Base-by-base conservation (phyloP, 2,797 vertebrate species). In the Anabas testudineus region DNA sequence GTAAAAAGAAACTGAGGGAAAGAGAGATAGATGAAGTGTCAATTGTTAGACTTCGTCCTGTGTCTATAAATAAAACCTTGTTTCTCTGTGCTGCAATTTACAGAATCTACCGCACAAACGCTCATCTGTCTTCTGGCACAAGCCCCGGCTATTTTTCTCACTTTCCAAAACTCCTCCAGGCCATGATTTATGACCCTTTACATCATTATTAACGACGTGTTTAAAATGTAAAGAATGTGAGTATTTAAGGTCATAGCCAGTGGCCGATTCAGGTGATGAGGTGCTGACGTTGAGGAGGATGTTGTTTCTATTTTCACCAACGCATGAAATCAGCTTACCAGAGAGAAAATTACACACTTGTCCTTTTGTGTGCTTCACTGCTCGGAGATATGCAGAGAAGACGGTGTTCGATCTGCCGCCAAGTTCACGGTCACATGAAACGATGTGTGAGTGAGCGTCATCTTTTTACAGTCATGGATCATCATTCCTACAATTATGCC, bases 391-490 rank as follows among this genome's bases (percentile, higher is more conserved):
- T 64, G 54, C 22, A 37, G 21, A 21, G 28, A 41, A 46, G 36
- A 51, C 21, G 24, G 16, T 51, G 2, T 26, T 52, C 14, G n/a
- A 4, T 67, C 42, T 41, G 34, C 46, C 65, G 39, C 34, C 24
- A 34, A 57, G 53, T 65, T 74, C 15, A 54, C 1, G 46, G 62
- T 74, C 72, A 86, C 58, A 76, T 80, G 67, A 65, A 67, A 30
- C 36, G 42, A 74, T 67, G 65, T 68, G 57, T 19, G 37, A 53
- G 42, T 56, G 30, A 68, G 49, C 7, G 28, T 77, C 76, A 78
- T 76, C 53, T 49, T 64, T 79, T 84, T 74, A 76, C 80, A 63
- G 66, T 78, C 75, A 82, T 51, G 41, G 67, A 71, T 70, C 71
- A 71, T 78, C 60, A 64, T 83, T 82, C 51, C 58, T 53, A 28